Conservation (phyloP, 2,888 invertebrate species). For the Hermaeophaga mercurialis region DNA sequence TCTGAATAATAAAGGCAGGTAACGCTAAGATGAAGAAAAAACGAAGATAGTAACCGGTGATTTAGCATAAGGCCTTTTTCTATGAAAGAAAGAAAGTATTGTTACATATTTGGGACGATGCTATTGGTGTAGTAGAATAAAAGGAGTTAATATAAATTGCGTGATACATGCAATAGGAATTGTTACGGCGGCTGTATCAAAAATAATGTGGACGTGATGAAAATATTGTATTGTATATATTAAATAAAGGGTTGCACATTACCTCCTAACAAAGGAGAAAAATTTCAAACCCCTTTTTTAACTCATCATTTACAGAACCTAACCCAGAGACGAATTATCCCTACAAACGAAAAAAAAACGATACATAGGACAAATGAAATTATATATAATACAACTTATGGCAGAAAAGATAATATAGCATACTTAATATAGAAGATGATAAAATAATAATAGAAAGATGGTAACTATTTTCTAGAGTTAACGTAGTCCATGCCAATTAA, state of each 20-base stretch:
- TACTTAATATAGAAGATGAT: no score
- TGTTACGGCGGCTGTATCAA: conserved; percentile 50
- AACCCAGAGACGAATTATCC: background rate
- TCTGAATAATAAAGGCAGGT: conserved; percentile 38
- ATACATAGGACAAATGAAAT: no score
- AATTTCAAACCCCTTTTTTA: conserved; percentile 48
- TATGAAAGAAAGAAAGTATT: conserved; percentile 41
- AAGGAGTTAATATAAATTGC: conserved; percentile 42
- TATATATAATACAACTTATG: no score
- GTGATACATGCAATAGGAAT: conserved; percentile 50
- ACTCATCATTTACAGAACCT: background rate
- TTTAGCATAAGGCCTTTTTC: conserved; percentile 35
- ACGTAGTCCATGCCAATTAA: no score
- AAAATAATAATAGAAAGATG: no score
- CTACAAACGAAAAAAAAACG: no score
- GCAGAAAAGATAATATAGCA: no score
- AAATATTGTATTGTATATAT: conserved; percentile 54
- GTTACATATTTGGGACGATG: conserved; percentile 46
- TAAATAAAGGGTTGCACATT: conserved; percentile 56
- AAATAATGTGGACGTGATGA: conserved; percentile 57
- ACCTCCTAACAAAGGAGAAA: conserved; percentile 52
- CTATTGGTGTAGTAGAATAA: conserved; percentile 42
- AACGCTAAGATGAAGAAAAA: conserved; percentile 3
- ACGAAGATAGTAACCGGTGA: conserved; percentile 11
- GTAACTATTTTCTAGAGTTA: no score